These are phyloP conservation scores for Conus betulinus DNA, from an alignment of 1,140 invertebrate genomes.

Conservation along the genomic window DNA sequence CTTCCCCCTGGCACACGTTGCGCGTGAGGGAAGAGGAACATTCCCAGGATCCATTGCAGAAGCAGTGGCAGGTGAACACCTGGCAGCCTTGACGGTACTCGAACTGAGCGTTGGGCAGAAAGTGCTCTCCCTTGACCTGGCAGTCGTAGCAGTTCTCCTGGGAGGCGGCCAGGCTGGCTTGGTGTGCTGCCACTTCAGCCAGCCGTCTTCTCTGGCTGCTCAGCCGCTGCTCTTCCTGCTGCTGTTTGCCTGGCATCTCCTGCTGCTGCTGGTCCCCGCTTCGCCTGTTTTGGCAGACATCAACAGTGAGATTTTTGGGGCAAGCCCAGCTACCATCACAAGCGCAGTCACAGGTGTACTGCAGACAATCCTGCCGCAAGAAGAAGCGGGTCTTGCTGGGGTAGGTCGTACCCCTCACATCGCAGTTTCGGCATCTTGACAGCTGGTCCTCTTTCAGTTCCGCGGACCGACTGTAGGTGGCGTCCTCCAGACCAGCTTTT, in stretches of 20 bases:
- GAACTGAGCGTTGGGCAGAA: conserved; percentile 40
- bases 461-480: background rate
- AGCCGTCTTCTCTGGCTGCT: background rate
- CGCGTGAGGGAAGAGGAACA: conserved; percentile 51
- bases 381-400: conserved; percentile 43
- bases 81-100: conserved; percentile 51
- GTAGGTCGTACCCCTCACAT: conserved; percentile 37
- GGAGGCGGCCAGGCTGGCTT: conserved; percentile 12
- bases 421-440: conserved; percentile 37
- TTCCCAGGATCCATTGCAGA: conserved; percentile 55
- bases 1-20: conserved; percentile 47
- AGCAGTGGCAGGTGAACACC: conserved; percentile 58
- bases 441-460: conserved; percentile 5
- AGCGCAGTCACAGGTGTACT: conserved; percentile 48
- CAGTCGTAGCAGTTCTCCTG: conserved; percentile 42
- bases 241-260: background rate
- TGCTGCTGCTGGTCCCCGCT: background rate
- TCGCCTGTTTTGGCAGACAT: conserved; percentile 34
- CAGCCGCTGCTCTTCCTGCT: conserved; percentile 6
- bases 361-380: conserved; percentile 42
- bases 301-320: conserved; percentile 31
- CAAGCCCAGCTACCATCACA: conserved; percentile 51
- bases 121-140: conserved; percentile 40
- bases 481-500: background rate
- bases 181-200: conserved; percentile 17